Evolutionary conservation across 2,797 vertebrate genomes (phyloP), one percentile per base, ranked within the genome.

Genomic region (Sebastes glaucus): DNA sequence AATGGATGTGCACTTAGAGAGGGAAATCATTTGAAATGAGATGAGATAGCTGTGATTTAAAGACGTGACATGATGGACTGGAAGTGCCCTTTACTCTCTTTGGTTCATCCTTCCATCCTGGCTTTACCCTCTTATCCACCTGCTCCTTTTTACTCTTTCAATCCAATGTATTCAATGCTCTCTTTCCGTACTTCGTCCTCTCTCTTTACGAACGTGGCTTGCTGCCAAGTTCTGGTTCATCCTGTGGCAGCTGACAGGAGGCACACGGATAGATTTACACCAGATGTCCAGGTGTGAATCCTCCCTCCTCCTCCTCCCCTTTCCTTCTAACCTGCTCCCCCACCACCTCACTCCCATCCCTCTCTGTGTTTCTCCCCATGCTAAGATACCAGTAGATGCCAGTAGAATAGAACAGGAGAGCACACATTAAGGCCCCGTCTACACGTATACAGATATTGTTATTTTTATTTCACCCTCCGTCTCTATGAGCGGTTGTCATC

Each of bases 251-350:
- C 78, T 82, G n/a, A 60, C 61, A 61, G 30, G 56, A 72, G 59
- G 74, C 49, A 70, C 68, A 77, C 33, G 5, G 33, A 67, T 56
- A 53, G 63, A 77, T 77, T 59, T 71, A 42, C 66, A 74, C 23
- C 74, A 67, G 61, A 74, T 81, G 75, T 42, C 57, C 60, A 60
- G 46, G 79, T 83, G 61, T 78, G 79, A 72, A 70, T 66, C 56
- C 69, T 25, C n/a, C 25, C 59, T 79, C 52, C 67, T 68, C 49
- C 42, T 68, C 49, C 27, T 11, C 22, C 42, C 33, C 62, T 73
- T 35, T 52, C 56, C 62, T 30, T 56, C 23, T 5, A 5, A 35
- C 30, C 57, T 14, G 20, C n/a, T 0, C 28, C 27, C 18, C 25
- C 46, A n/a, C 38, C 66, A 63, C 7, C 70, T 59, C 71, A 1